A percentile compares a stretch with the other conserved stretches of the same genome.
These are phyloP conservation scores for Moxostoma hubbsi DNA, from an alignment of 2,797 vertebrate genomes.

Conservation along the genomic window DNA sequence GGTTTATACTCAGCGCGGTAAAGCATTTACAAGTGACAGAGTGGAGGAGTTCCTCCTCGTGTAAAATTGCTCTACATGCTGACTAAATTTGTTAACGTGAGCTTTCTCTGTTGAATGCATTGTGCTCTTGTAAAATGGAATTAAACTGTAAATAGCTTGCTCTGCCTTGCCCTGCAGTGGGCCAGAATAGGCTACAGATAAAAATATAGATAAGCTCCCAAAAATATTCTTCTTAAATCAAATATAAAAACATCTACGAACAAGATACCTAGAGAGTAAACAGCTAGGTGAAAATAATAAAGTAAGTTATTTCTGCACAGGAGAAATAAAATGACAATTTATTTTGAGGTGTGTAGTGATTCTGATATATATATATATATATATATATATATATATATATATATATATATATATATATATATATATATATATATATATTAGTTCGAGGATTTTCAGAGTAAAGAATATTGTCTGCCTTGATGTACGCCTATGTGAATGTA, in stretches of 20 bases:
- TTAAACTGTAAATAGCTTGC: slow-evolving; percentile 18
- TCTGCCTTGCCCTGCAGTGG: neutral
- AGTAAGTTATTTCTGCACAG: slow-evolving; percentile 7
- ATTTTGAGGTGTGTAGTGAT: neutral
- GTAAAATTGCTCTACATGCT: slow-evolving; percentile 25
- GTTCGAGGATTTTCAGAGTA: no score
- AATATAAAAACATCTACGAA: slow-evolving; percentile 5
- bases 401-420: no score
- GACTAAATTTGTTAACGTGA: slow-evolving; percentile 58
- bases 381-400: no score
- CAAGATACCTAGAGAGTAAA: neutral
- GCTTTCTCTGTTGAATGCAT: slow-evolving; percentile 43
- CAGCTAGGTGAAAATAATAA: neutral
- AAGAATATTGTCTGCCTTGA: no score
- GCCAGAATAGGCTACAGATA: no score
- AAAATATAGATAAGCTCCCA: neutral
- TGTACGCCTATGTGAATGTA: no score
- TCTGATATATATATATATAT: no score
- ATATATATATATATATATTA: no score
- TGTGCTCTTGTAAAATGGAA: no score
- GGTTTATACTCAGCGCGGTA: no score
- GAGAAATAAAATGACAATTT: neutral
- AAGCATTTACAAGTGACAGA: no score
- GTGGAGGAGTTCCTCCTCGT: neutral
- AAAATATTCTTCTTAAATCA: neutral